These are phyloP conservation scores for Rotaria magnacalcarata DNA, from an alignment of 2,888 invertebrate species.

Conservation along the genomic window DNA sequence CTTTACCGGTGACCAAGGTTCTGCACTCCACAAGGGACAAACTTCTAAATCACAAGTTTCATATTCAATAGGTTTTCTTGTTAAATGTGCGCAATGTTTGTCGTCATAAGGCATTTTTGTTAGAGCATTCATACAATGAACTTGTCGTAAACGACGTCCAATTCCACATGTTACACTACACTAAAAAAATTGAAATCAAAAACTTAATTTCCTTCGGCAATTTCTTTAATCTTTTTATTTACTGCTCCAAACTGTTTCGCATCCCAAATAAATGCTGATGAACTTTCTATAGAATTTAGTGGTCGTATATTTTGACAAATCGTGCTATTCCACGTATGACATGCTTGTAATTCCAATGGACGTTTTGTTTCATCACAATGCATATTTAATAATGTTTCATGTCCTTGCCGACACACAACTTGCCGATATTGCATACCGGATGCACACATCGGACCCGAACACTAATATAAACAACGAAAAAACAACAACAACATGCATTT, in stretches of 20 bases:
- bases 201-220: no score
- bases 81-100: background rate
- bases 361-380: background rate
- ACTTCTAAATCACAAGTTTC: background rate
- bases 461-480: background rate
- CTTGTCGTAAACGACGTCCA: background rate
- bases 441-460: background rate
- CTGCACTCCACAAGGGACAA: background rate
- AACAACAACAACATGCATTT: no score
- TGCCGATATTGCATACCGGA: slow-evolving; percentile 34
- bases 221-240: background rate
- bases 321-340: background rate
- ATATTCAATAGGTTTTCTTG: background rate
- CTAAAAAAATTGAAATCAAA: background rate
- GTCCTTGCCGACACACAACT: background rate
- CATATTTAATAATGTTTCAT: background rate
- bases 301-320: background rate
- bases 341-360: background rate
- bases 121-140: background rate
- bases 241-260: background rate
- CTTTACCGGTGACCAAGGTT: background rate
- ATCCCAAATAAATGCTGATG: background rate
- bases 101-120: background rate
- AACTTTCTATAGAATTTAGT: background rate
- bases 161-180: background rate